A percentile compares a stretch with the other conserved stretches of the same genome.
Evolutionary conservation across 2,888 invertebrate species (phyloP).

Genomic region (Lucinisca nassula): DNA sequence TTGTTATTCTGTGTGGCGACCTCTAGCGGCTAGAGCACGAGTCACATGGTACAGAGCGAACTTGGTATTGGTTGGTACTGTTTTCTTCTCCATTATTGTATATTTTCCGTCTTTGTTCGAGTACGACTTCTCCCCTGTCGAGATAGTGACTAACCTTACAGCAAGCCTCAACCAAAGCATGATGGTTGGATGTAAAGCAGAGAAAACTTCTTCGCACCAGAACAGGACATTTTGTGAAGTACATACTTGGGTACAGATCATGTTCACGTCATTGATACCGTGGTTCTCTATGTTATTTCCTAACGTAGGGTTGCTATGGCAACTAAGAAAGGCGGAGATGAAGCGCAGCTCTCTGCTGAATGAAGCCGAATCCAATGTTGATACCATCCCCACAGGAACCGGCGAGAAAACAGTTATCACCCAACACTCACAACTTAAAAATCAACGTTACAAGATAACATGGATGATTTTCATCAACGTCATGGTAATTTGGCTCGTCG

Average conservation of each 20-base stretch:
- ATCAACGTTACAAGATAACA: slow-evolving; percentile 11
- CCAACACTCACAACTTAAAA: background rate
- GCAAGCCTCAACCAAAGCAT: slow-evolving; percentile 16
- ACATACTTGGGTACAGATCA: slow-evolving; percentile 61
- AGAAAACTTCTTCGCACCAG: slow-evolving; percentile 39
- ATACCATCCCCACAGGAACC: background rate
- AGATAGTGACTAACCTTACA: slow-evolving; percentile 6
- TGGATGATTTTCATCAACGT: slow-evolving; percentile 59
- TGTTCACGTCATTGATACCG: slow-evolving; percentile 57
- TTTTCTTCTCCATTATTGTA: slow-evolving; percentile 21
- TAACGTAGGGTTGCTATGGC: slow-evolving; percentile 51
- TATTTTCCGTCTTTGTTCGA: slow-evolving; percentile 55
- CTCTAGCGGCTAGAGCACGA: slow-evolving; percentile 36
- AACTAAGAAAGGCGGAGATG: slow-evolving; percentile 41
- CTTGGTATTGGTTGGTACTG: slow-evolving; percentile 20
- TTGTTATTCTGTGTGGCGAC: slow-evolving; percentile 61
- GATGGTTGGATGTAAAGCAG: slow-evolving; percentile 48
- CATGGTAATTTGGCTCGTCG: slow-evolving; percentile 63
- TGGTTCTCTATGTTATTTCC: slow-evolving; percentile 63
- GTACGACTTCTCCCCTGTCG: slow-evolving; percentile 42
- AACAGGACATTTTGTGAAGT: slow-evolving; percentile 19
- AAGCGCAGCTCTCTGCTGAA: slow-evolving; percentile 31
- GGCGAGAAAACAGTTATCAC: background rate
- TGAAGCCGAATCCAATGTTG: background rate
- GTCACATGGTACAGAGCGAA: slow-evolving; percentile 44